These are phyloP conservation scores for Tholera decimalis DNA, from an alignment of 2,888 invertebrate species.

Conservation along the genomic window DNA sequence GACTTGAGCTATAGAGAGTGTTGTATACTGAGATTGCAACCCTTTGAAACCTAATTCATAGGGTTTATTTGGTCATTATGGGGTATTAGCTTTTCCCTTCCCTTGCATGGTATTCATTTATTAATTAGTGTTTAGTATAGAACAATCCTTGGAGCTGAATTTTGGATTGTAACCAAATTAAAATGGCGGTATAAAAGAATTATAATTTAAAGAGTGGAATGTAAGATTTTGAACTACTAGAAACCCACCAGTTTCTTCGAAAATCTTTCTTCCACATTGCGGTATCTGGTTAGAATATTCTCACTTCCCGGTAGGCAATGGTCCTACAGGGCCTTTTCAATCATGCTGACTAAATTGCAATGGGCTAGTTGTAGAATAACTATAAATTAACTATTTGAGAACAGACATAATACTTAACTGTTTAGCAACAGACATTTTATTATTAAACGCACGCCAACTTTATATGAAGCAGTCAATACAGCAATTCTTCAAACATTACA, in stretches of 20 bases:
- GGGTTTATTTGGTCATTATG: conserved; percentile 49
- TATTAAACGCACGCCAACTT: not conserved
- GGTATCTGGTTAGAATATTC: no score
- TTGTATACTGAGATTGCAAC: conserved; percentile 27
- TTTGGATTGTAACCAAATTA: not conserved
- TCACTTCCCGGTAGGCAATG: no score
- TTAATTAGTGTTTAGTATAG: conserved; percentile 38
- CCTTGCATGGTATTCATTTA: conserved; percentile 14
- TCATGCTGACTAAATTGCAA: no score
- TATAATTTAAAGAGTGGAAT: no score
- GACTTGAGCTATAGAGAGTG: conserved; percentile 13
- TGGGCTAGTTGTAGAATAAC: not conserved
- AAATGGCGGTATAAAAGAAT: no score
- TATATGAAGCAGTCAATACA: not conserved
- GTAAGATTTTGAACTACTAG: no score
- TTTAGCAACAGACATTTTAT: not conserved
- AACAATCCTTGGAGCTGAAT: conserved; percentile 1
- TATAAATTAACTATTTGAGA: no score
- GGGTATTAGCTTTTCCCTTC: conserved; percentile 40
- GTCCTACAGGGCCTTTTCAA: no score
- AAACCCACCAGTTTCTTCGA: no score
- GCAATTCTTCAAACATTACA: not conserved
- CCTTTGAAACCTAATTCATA: conserved; percentile 41
- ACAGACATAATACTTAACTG: not conserved
- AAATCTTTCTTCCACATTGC: no score